phyloP scores from a whole-genome alignment of 2,113 vertebrate species.

The Apodemus speciosus region DNA sequence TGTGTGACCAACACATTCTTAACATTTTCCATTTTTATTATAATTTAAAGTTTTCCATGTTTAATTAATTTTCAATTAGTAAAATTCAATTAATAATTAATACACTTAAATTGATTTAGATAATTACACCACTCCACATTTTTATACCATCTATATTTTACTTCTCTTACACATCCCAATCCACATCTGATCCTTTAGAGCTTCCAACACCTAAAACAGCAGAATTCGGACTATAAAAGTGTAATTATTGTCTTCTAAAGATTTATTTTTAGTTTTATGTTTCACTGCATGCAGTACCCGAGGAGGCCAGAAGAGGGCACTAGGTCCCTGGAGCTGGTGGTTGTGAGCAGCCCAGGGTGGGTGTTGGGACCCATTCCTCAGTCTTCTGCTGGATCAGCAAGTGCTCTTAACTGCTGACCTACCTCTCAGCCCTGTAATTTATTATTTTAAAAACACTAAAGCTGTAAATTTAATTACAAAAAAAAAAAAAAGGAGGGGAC shows the following conservation, averaged over 20 bases:
- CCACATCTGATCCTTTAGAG: background rate
- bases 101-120: background rate
- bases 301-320: background rate
- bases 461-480: background rate
- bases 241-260: background rate
- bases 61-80: background rate
- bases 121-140: background rate
- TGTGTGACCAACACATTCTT: background rate
- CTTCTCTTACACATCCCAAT: background rate
- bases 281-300: background rate
- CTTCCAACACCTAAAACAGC: background rate
- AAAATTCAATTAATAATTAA: background rate
- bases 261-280: background rate
- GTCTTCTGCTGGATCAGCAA: background rate
- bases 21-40: background rate
- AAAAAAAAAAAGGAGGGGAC: background rate
- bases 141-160: background rate
- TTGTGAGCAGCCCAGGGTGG: background rate
- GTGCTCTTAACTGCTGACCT: background rate
- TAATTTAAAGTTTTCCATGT: background rate
- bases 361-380: background rate
- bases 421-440: background rate
- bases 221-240: background rate
- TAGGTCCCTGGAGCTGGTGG: background rate
- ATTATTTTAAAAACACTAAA: constrained; percentile 31